Evolutionary conservation across 2,113 vertebrate species (phyloP), one percentile per base, ranked within the genome.

Genomic region (Labeo rohita): DNA sequence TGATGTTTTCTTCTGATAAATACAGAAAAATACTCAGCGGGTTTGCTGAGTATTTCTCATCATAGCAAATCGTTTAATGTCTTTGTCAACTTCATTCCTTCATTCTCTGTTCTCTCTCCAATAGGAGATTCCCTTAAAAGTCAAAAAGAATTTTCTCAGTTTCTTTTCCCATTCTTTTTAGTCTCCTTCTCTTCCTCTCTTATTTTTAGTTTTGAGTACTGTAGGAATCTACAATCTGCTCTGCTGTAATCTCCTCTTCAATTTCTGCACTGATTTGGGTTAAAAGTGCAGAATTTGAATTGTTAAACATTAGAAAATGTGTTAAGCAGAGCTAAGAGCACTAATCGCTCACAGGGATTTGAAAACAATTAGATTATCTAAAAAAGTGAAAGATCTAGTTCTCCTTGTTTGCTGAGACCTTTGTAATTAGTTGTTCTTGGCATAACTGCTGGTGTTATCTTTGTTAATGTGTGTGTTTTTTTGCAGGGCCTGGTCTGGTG

Each of bases 401-500:
- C 16, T 54, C 9, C 15, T 80, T 23, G 6, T n/a, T 61, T 6
- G 54, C 54, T 8, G 8, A n/a, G 21, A 43, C 11, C 21, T 2
- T 59, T n/a, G 21, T 75, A 47, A 43, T 21, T 7, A 18, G 52
- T 12, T 21, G 50, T 43, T 61, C 56, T 12, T 45, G 43, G 39
- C 28, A n/a, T 78, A 56, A 63, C 56, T 12, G 15, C 12, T 34
- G 15, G 21, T 47, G 39, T 49, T 13, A 16, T 66, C 16, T 28
- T 16, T 28, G 28, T 28, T 1, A 1, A 28, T 28, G 28, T 28
- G 28, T 28, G 2, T 28, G 28, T 28, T 85, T 52, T 83, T 83
- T 83, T 86, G 23, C 87, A 95, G 95, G 94, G 83, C 93, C 95
- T 87, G 95, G 95, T 84, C 89, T 95, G 85, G 94, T 95, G 85